Percentiles rank a stretch among this genome's conserved stretches.
These are phyloP conservation scores for Balearica regulorum DNA, from an alignment of 2,797 vertebrate genomes.

Conservation along the genomic window DNA sequence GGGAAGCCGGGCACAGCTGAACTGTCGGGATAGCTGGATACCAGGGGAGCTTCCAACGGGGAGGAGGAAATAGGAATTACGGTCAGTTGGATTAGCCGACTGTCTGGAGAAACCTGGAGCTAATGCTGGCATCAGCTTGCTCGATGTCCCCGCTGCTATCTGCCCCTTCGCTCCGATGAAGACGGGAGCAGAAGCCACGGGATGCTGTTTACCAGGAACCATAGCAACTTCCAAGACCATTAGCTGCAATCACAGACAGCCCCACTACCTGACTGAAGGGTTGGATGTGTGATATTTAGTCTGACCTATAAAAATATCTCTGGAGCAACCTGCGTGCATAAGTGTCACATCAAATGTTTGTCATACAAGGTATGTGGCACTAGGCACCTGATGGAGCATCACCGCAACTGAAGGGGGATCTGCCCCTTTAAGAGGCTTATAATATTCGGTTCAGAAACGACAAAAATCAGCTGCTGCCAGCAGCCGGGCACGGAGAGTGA, in stretches of 20 bases:
- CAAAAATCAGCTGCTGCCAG: neutral
- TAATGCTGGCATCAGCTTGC: neutral
- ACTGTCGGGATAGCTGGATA: accelerated
- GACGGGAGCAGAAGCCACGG: neutral
- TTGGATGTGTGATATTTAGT: constrained; percentile 62
- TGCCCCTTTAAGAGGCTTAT: neutral
- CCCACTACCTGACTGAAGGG: constrained; percentile 50
- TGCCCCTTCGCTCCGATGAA: accelerated
- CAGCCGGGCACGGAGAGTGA: neutral
- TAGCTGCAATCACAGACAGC: constrained; percentile 24
- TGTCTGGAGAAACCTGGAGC: neutral
- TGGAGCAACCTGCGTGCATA: constrained; percentile 55
- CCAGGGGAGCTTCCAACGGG: neutral
- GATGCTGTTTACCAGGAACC: neutral
- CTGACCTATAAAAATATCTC: constrained; percentile 70
- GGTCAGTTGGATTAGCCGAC: neutral
- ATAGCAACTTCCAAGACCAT: constrained; percentile 25
- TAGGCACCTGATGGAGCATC: constrained; percentile 18
- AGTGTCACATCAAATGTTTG: constrained; percentile 66
- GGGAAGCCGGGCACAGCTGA: neutral
- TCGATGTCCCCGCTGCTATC: neutral
- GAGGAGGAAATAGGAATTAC: neutral
- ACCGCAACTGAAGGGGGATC: neutral
- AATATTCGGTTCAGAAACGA: neutral
- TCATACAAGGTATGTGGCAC: constrained; percentile 35